These are phyloP conservation scores for Drosophila austrosaltans DNA, from an alignment of 2,888 invertebrate species.

Conservation along the genomic window DNA sequence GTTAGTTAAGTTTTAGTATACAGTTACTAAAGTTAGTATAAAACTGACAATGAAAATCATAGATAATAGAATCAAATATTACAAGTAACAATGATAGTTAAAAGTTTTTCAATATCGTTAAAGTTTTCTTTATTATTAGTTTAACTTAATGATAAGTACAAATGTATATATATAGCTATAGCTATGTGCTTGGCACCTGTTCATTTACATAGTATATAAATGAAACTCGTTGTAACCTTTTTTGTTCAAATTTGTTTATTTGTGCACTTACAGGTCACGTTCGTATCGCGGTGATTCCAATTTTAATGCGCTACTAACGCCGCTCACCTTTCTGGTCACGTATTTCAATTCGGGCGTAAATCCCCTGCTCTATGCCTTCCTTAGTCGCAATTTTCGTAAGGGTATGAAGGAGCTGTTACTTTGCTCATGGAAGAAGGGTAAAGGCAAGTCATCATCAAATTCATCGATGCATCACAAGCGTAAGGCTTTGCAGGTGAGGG, in stretches of 20 bases:
- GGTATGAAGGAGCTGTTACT: conserved; percentile 92
- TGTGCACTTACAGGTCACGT: conserved; percentile 83
- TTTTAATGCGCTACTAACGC: conserved; percentile 91
- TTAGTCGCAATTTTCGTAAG: conserved; percentile 91
- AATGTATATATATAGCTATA: not conserved
- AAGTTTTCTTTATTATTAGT: not conserved
- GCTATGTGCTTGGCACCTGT: conserved; percentile 24
- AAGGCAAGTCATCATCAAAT: conserved; percentile 82
- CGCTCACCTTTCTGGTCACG: conserved; percentile 92
- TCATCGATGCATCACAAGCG: conserved; percentile 83
- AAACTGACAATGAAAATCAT: no score
- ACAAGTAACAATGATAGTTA: not conserved
- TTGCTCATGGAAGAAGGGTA: conserved; percentile 85
- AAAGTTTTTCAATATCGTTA: conserved; percentile 31
- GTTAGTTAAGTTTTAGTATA: no score
- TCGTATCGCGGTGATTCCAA: conserved; percentile 89
- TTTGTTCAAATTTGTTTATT: conserved; percentile 33
- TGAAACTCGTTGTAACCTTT: conserved; percentile 21
- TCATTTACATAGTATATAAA: conserved; percentile 39
- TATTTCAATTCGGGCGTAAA: conserved; percentile 96
- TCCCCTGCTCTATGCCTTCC: conserved; percentile 94
- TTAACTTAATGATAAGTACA: not conserved
- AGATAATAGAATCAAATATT: not conserved
- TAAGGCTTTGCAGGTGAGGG: conserved; percentile 81
- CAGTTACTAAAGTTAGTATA: no score